A percentile compares a stretch with the other conserved stretches of the same genome.
These are phyloP conservation scores for Diaphora mendica DNA, from an alignment of 2,888 invertebrate genomes.

Conservation along the genomic window DNA sequence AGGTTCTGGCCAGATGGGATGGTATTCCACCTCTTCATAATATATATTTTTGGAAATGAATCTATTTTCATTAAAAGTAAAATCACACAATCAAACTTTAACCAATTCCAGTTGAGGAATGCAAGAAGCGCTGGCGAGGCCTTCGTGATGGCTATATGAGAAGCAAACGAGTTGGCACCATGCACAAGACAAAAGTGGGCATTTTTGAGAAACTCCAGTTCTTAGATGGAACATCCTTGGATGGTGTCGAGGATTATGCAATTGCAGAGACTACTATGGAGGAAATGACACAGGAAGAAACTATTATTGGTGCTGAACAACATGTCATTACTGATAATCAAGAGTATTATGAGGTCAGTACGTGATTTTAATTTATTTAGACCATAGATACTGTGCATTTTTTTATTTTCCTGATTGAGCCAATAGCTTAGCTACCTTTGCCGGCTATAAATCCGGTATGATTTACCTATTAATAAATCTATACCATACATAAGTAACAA, in stretches of 20 bases:
- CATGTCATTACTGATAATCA: constrained; percentile 81
- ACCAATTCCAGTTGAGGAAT: constrained; percentile 82
- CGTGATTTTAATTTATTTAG: neutral
- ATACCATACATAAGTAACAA: no score
- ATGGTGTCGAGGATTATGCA: constrained; percentile 34
- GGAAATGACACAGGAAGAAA: constrained; percentile 32
- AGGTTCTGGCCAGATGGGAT: no score
- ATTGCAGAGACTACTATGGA: constrained; percentile 21
- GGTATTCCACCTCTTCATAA: neutral
- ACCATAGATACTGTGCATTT: neutral
- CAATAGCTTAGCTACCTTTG: no score
- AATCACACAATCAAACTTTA: neutral
- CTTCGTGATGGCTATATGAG: constrained; percentile 85
- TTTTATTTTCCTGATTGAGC: no score
- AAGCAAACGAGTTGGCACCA: constrained; percentile 74
- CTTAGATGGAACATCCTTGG: constrained; percentile 61
- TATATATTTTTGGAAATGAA: neutral
- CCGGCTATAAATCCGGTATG: no score
- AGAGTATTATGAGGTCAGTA: constrained; percentile 79
- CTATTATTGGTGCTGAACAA: constrained; percentile 57
- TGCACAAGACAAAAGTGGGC: constrained; percentile 70
- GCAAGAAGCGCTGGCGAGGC: constrained; percentile 86
- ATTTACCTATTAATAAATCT: no score
- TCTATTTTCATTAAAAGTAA: neutral
- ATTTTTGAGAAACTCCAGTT: constrained; percentile 77